Conservation (phyloP, 1,140 invertebrate species). For the Hyles vespertilio region DNA sequence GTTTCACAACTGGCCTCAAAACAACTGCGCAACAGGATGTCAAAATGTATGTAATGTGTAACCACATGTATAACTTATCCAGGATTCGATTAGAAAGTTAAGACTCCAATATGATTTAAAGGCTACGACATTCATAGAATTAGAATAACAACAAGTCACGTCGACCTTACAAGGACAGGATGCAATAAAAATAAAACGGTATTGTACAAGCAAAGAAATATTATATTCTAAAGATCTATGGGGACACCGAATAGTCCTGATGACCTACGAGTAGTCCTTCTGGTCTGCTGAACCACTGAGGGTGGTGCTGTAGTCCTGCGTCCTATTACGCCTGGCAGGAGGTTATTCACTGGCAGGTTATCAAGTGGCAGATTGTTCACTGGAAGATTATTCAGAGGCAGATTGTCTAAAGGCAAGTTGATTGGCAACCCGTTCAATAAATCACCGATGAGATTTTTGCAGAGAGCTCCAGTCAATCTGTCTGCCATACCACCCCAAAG, state of each 20-base stretch:
- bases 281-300: neutral
- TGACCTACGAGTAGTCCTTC: neutral
- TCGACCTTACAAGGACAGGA: too few relatives aligned
- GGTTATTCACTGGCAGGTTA: neutral
- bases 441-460: constrained; percentile 47
- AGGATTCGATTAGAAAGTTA: too few relatives aligned
- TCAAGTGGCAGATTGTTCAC: constrained; percentile 2
- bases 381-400: constrained; percentile 1
- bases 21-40: too few relatives aligned
- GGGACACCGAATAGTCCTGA: neutral
- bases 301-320: constrained; percentile 4
- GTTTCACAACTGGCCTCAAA: too few relatives aligned
- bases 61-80: too few relatives aligned
- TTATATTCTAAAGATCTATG: constrained; percentile 12
- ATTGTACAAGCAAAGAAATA: neutral
- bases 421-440: constrained; percentile 35
- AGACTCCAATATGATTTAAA: too few relatives aligned
- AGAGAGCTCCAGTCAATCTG: constrained; percentile 43
- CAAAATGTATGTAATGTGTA: too few relatives aligned
- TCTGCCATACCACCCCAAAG: constrained; percentile 63
- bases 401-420: constrained; percentile 3
- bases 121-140: too few relatives aligned
- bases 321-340: neutral
- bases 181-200: too few relatives aligned
- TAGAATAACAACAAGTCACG: too few relatives aligned